Base-by-base conservation (phyloP, 30 jellyfish, hydroid and myxozoan species). In the Aurelia aurita region DNA sequence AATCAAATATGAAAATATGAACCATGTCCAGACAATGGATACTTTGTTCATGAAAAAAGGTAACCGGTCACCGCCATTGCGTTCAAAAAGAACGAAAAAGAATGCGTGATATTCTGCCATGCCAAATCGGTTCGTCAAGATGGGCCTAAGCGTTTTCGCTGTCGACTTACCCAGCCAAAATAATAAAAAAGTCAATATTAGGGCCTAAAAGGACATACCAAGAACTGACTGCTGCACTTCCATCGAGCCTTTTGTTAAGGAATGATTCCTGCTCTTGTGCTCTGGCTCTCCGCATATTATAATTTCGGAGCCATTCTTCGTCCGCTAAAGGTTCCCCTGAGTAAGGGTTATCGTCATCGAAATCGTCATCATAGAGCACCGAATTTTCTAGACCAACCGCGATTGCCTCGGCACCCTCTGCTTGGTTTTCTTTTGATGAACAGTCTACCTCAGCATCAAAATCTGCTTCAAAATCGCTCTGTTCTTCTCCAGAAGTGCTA, bases 251-350 rank as follows among this genome's bases (percentile, higher is more conserved):
- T 60, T 60, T 4, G 12, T 21, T 60, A 0, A 60, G 72, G 29
- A 60, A 60, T 60, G 72, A 60, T 39, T 60, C 13, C 72, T 60
- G 29, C 72, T 60, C 72, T 45, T 60, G 32, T 60, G 72, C 72
- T 60, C 72, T 60, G 16, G 72, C 72, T 15, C 72, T 60, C 2
- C 18, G 8, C 72, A 60, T 5, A 39, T 60, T 60, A 39, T 60
- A 15, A 45, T 22, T 60, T 21, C 72, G 32, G 47, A 60, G 72
- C 72, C 72, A 60, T n/a, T 60, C 72, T 60, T 60, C 47, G 18
- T 60, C 72, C 32, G 34, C 72, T 20, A 60, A 60, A 60, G 34
- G 72, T 57, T 57, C 25, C 25, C 68, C 25, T 10, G 68, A n/a
- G 25, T 57, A 19, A 57, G 25, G 28, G 68, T 57, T 23, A 57